Percentiles rank a stretch among this genome's conserved stretches.
phyloP scores from a whole-genome alignment of 2,797 vertebrate genomes.

The Pangasius sanitwongsei region DNA sequence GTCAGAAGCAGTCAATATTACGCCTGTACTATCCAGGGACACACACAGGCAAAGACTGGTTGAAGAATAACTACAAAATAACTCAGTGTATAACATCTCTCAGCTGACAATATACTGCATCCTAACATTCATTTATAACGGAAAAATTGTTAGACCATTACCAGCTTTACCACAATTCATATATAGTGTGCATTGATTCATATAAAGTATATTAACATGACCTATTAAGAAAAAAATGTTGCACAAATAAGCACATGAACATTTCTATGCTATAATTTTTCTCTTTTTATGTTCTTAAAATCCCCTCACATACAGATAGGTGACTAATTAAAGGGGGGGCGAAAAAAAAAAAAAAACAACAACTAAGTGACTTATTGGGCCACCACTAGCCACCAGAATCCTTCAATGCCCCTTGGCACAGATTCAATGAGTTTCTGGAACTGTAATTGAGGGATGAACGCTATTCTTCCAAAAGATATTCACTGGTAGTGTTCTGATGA shows the following conservation, averaged over 20 bases:
- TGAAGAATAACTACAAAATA: neutral
- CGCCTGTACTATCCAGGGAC: neutral
- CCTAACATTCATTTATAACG: neutral
- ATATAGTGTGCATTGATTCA: neutral
- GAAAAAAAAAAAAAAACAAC: neutral
- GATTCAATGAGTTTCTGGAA: neutral
- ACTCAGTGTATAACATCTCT: neutral
- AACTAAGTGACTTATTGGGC: neutral
- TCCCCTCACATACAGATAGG: neutral
- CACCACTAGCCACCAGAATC: neutral
- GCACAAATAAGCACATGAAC: neutral
- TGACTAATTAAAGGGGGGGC: neutral
- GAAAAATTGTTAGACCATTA: neutral
- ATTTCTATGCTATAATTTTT: neutral
- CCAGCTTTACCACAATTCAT: neutral
- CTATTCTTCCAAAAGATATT: neutral
- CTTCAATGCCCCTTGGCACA: neutral
- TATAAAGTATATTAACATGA: neutral
- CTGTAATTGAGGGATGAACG: neutral
- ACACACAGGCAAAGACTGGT: neutral
- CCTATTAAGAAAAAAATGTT: neutral
- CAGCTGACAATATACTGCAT: neutral
- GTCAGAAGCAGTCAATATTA: slow-evolving; percentile 23
- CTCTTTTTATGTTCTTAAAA: neutral
- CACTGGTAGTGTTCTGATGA: neutral